Evolutionary conservation across 2,797 vertebrate species (phyloP).

Genomic region (Pogoniulus pusillus): DNA sequence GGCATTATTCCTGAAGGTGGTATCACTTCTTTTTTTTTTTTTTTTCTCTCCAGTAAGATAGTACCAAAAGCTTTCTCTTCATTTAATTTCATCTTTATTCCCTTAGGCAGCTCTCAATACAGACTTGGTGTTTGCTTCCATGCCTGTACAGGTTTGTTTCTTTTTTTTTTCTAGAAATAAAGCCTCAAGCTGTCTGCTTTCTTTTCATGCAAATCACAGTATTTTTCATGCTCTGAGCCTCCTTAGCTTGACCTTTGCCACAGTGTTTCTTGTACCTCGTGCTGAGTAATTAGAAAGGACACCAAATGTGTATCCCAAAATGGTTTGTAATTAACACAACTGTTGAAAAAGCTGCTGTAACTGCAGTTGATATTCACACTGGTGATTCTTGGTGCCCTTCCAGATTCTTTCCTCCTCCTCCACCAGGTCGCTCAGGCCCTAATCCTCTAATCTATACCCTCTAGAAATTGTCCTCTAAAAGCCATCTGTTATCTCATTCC

Average conservation of each 20-base stretch:
- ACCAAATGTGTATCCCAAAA: neutral
- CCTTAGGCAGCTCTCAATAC: conserved; percentile 7
- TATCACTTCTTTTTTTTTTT: neutral
- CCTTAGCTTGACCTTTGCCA: conserved; percentile 27
- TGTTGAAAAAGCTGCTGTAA: neutral
- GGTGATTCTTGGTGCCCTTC: neutral
- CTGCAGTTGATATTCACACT: neutral
- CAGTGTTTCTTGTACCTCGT: neutral
- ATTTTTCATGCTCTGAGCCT: neutral
- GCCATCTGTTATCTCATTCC: neutral
- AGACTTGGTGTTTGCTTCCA: neutral
- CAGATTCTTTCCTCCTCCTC: conserved; percentile 2
- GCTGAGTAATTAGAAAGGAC: neutral
- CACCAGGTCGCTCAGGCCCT: neutral
- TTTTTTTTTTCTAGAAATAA: neutral
- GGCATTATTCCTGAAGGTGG: conserved; percentile 33
- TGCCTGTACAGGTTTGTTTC: neutral
- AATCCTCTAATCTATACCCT: neutral
- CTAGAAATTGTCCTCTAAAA: neutral
- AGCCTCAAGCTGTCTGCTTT: neutral
- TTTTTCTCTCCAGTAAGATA: neutral
- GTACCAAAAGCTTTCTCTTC: conserved; percentile 6
- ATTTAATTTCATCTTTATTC: conserved; percentile 15
- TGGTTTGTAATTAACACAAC: neutral
- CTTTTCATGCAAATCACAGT: neutral